Evolutionary conservation across 2,888 invertebrate genomes (phyloP).

Genomic region (Calliphora vomitoria): DNA sequence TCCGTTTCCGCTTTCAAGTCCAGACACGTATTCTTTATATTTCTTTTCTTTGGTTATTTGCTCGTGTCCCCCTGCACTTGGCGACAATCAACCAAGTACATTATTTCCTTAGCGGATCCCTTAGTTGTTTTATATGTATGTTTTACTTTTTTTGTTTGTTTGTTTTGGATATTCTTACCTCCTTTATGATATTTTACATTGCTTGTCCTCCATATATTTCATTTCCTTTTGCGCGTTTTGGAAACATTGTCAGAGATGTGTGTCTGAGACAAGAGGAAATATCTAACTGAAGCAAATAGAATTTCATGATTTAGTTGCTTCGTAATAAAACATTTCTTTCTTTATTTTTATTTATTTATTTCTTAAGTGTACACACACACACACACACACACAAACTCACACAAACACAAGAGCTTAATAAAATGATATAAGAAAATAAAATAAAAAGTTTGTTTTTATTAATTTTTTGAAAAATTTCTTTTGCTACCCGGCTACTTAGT

Average conservation of each 20-base stretch:
- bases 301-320: slow-evolving; percentile 18
- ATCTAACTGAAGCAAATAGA: slow-evolving; percentile 6
- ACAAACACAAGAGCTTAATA: background rate
- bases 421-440: background rate
- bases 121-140: background rate
- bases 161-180: background rate
- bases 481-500: background rate
- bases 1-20: slow-evolving; percentile 69
- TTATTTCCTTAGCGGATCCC: slow-evolving; percentile 29
- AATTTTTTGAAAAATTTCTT: background rate
- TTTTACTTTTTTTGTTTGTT: slow-evolving; percentile 27
- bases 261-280: slow-evolving; percentile 15
- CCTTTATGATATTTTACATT: background rate
- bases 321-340: background rate
- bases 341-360: slow-evolving; percentile 6
- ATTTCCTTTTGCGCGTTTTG: slow-evolving; percentile 27
- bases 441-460: background rate
- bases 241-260: slow-evolving; percentile 1
- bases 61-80: background rate
- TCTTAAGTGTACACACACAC: background rate
- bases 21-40: slow-evolving; percentile 58
- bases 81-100: slow-evolving; percentile 19
- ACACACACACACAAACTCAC: background rate
- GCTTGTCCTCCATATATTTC: background rate
- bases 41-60: background rate